phyloP scores from a whole-genome alignment of 2,113 vertebrate species.

The Caloenas nicobarica region DNA sequence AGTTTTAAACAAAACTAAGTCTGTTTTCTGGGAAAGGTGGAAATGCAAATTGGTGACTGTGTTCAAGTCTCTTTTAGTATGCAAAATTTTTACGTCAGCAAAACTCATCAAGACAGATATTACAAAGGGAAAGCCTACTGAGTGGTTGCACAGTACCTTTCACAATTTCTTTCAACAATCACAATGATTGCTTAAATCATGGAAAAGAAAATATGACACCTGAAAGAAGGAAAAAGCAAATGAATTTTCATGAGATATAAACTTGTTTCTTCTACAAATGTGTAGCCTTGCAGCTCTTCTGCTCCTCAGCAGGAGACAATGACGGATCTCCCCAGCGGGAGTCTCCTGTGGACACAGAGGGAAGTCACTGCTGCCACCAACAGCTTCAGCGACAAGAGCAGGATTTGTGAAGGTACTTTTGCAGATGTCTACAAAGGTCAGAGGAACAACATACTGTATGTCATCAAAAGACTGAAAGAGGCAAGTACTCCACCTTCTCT shows the following conservation, averaged over 20 bases:
- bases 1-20: background rate
- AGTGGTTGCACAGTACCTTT: background rate
- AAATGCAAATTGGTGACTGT: background rate
- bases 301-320: constrained; percentile 61
- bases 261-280: constrained; percentile 21
- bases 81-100: background rate
- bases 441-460: constrained; percentile 45
- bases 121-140: background rate
- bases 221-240: background rate
- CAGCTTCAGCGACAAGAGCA: constrained; percentile 64
- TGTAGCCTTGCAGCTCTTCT: constrained; percentile 53
- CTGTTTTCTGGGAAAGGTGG: background rate
- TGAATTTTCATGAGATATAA: background rate
- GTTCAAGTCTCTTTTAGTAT: background rate
- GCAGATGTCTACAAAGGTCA: constrained; percentile 73
- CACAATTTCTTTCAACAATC: background rate
- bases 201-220: background rate
- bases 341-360: constrained; percentile 69
- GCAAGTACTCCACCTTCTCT: constrained; percentile 24
- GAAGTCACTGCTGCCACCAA: constrained; percentile 73
- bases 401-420: constrained; percentile 72
- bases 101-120: background rate
- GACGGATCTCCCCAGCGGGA: background rate
- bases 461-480: constrained; percentile 77
- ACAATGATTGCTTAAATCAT: background rate